phyloP scores from a whole-genome alignment of 2,888 invertebrate species.

The Alentia gelatinosa region DNA sequence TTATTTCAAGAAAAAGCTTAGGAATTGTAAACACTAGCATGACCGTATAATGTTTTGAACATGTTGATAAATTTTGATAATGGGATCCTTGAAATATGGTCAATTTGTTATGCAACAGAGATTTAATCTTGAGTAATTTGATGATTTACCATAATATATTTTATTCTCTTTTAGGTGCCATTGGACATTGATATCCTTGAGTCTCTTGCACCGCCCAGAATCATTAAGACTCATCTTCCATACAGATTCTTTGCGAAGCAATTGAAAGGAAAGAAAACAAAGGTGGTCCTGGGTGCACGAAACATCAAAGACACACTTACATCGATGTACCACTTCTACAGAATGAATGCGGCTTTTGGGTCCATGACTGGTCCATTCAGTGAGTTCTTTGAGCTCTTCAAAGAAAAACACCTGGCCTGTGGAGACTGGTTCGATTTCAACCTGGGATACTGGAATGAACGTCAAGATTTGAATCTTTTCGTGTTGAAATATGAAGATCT shows the following conservation, averaged over 20 bases:
- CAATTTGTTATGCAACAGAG: no score
- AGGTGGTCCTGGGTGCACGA: conserved; percentile 5
- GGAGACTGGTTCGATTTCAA: conserved; percentile 30
- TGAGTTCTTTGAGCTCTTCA: conserved; percentile 35
- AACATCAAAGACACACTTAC: conserved; percentile 35
- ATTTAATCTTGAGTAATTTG: not conserved
- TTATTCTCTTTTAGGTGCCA: not conserved
- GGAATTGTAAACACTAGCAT: no score
- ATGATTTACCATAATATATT: not conserved
- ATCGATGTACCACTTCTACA: conserved; percentile 44
- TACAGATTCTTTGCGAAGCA: not conserved
- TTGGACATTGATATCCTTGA: not conserved
- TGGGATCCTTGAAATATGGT: no score
- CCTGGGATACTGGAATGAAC: not conserved
- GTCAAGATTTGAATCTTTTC: not conserved
- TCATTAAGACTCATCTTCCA: conserved; percentile 48
- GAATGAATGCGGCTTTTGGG: not conserved
- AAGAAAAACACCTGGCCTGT: not conserved
- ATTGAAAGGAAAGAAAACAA: not conserved
- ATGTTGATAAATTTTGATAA: no score
- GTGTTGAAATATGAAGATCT: conserved; percentile 46
- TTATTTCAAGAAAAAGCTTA: no score
- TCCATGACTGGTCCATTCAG: conserved; percentile 10
- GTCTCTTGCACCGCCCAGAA: not conserved
- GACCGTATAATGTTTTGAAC: no score